Conservation (phyloP, 2,888 invertebrate species). For the Sphaerophoria taeniata region DNA sequence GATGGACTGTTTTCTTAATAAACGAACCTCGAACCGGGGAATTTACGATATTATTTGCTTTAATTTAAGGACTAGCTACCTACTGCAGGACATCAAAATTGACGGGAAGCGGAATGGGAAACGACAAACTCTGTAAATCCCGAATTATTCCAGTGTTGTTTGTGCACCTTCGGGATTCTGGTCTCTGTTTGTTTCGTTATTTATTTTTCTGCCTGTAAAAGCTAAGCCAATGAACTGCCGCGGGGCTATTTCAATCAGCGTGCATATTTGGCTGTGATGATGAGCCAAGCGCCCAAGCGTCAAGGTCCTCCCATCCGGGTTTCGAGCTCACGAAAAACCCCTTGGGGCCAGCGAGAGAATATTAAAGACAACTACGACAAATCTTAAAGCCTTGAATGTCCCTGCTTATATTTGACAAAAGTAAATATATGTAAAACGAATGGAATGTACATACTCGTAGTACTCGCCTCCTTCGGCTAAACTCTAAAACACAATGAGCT, state of each 20-base stretch:
- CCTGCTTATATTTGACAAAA: not conserved
- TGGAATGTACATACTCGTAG: not conserved
- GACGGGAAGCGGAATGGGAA: not conserved
- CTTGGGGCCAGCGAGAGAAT: constrained; percentile 21
- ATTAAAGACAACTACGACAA: constrained; percentile 50
- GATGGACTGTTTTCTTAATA: constrained; percentile 27
- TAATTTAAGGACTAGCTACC: not conserved
- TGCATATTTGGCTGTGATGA: constrained; percentile 32
- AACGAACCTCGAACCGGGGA: constrained; percentile 16
- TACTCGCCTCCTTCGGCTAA: constrained; percentile 1
- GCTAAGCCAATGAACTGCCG: constrained; percentile 56
- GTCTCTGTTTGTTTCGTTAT: constrained; percentile 26
- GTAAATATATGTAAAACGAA: not conserved
- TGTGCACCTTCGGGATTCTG: constrained; percentile 11
- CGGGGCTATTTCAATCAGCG: constrained; percentile 54
- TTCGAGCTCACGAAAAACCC: not conserved
- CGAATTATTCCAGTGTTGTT: constrained; percentile 12
- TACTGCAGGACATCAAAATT: constrained; percentile 15
- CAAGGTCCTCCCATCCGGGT: not conserved
- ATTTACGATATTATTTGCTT: constrained; percentile 15
- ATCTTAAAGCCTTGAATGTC: constrained; percentile 48
- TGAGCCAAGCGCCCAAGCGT: constrained; percentile 4
- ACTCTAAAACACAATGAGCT: constrained; percentile 14
- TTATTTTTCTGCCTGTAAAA: constrained; percentile 8
- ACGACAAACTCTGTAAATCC: not conserved